A percentile compares a stretch with the other conserved stretches of the same genome.
phyloP scores from a whole-genome alignment of 2,113 vertebrate genomes.

The Mustelus asterias region DNA sequence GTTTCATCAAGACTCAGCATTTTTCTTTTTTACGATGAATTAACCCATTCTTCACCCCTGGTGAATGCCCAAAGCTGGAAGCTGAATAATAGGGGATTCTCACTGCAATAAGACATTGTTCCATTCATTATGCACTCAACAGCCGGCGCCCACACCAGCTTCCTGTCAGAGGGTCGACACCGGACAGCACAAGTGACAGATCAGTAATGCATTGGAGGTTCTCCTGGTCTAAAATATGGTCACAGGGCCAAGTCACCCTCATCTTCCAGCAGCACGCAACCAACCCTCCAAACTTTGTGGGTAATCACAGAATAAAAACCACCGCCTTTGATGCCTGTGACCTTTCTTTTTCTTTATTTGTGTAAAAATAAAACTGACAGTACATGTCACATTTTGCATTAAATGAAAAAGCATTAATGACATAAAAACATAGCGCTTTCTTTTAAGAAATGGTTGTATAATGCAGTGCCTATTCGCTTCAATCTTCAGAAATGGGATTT shows the following conservation, averaged over 20 bases:
- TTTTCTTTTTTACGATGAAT: not conserved
- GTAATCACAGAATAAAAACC: not conserved
- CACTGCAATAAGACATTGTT: not conserved
- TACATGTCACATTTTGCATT: conserved; percentile 37
- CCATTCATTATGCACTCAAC: not conserved
- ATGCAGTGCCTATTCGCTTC: not conserved
- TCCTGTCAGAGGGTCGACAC: not conserved
- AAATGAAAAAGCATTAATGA: conserved; percentile 37
- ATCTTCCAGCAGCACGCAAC: not conserved
- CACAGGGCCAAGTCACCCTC: no score
- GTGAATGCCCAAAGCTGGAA: not conserved
- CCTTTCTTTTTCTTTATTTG: conserved; percentile 12
- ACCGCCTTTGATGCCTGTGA: not conserved
- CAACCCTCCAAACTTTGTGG: not conserved
- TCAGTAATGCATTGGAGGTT: not conserved
- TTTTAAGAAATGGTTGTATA: conserved; percentile 23
- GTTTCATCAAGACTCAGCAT: not conserved
- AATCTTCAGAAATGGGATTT: not conserved
- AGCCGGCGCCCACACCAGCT: not conserved
- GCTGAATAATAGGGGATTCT: not conserved
- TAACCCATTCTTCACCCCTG: not conserved
- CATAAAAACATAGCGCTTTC: conserved; percentile 36
- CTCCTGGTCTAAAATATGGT: not conserved
- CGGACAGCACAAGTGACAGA: not conserved
- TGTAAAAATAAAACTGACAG: conserved; percentile 38